Evolutionary conservation across 2,113 vertebrate genomes (phyloP).

Genomic region (Deroptyus accipitrinus): DNA sequence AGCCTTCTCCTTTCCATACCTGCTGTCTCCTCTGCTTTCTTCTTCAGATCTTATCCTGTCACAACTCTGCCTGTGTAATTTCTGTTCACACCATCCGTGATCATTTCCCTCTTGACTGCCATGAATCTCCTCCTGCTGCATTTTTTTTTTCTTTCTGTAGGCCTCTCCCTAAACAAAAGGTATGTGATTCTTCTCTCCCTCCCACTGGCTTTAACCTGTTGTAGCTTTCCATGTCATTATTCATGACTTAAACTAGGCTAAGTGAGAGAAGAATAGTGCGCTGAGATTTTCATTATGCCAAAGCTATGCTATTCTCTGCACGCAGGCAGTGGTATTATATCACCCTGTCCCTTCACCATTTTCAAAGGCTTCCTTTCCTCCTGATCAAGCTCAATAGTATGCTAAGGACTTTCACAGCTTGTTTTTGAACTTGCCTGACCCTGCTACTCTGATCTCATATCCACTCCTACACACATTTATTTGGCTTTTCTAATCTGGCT

Average conservation of each 20-base stretch:
- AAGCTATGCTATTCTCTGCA: slow-evolving; percentile 14
- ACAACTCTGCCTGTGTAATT: background rate
- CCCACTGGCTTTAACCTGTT: slow-evolving; percentile 39
- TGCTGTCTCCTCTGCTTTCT: background rate
- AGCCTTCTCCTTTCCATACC: background rate
- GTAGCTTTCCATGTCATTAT: slow-evolving; percentile 34
- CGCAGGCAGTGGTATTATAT: background rate
- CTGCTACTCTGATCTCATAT: slow-evolving; percentile 42
- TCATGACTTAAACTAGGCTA: slow-evolving; percentile 28
- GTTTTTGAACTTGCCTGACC: slow-evolving; percentile 45
- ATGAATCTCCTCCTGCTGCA: slow-evolving; percentile 16
- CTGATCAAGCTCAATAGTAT: background rate
- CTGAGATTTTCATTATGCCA: slow-evolving; percentile 15
- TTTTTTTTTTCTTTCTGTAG: background rate
- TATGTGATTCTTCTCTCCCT: slow-evolving; percentile 25
- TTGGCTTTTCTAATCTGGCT: slow-evolving; percentile 34
- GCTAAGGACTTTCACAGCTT: slow-evolving; percentile 27
- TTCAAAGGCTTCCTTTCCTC: slow-evolving; percentile 46
- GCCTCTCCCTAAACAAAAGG: slow-evolving; percentile 22
- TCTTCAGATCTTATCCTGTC: background rate
- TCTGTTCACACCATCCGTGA: background rate
- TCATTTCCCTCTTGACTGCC: background rate
- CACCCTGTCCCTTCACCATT: background rate
- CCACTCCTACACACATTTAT: slow-evolving; percentile 17
- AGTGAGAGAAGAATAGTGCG: slow-evolving; percentile 16